Conservation (phyloP, 1,140 invertebrate genomes). For the Protaetia brevitarsis region DNA sequence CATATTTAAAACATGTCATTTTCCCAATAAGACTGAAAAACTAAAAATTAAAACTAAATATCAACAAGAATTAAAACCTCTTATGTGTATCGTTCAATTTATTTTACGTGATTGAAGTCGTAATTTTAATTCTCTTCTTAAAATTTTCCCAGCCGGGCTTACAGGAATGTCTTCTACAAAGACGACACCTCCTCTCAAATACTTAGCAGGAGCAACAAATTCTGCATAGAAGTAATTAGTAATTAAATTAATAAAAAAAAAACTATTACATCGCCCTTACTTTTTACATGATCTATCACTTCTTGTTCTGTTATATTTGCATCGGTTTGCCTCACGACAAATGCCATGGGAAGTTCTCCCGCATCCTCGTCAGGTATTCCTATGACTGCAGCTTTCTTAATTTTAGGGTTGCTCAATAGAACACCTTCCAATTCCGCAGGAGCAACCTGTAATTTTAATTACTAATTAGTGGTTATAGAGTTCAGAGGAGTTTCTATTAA, state of each 20-base stretch:
- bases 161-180: conserved; percentile 65
- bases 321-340: conserved; percentile 57
- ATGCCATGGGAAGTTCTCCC: conserved; percentile 70
- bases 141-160: conserved; percentile 45
- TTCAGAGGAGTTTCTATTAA: conserved; percentile 34
- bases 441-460: conserved; percentile 71
- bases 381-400: conserved; percentile 70
- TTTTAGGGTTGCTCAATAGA: conserved; percentile 60
- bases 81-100: neutral
- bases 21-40: too few species aligned
- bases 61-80: neutral
- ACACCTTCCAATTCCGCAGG: conserved; percentile 74
- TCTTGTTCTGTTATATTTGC: conserved; percentile 1
- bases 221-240: conserved; percentile 31
- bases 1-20: too few species aligned
- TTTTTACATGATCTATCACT: neutral
- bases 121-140: conserved; percentile 41
- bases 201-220: conserved; percentile 56
- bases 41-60: neutral
- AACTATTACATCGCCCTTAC: neutral
- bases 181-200: conserved; percentile 60
- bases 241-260: neutral
- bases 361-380: conserved; percentile 61
- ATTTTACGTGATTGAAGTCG: neutral
- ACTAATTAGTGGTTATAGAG: neutral